Evolutionary conservation across 2,797 vertebrate species (phyloP).

Genomic region (Alauda arvensis): DNA sequence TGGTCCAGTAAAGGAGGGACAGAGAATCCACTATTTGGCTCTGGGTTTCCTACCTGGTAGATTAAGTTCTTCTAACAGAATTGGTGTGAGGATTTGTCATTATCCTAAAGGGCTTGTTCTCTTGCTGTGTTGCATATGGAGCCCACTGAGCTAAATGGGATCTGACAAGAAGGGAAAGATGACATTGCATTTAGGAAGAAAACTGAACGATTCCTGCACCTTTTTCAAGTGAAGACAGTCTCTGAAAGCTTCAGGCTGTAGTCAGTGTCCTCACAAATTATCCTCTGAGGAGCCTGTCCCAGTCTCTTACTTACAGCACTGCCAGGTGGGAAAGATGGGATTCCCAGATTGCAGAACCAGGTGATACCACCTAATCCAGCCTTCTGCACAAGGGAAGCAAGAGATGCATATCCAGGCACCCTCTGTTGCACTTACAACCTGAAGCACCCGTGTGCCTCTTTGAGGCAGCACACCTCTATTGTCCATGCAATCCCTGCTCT

Average conservation of each 20-base stretch:
- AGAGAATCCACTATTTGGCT: neutral
- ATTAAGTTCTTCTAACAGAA: slow-evolving; percentile 18
- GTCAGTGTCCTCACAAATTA: neutral
- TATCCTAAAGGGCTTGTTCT: neutral
- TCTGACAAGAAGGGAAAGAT: slow-evolving; percentile 35
- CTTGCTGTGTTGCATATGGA: neutral
- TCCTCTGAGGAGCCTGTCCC: neutral
- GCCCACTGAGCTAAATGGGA: neutral
- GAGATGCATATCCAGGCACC: neutral
- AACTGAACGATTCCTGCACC: neutral
- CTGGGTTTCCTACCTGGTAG: neutral
- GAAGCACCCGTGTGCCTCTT: neutral
- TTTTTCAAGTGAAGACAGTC: neutral
- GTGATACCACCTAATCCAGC: neutral
- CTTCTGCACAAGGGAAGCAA: neutral
- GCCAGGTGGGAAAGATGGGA: neutral
- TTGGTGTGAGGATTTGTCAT: neutral
- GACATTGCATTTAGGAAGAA: slow-evolving; percentile 33
- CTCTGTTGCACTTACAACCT: neutral
- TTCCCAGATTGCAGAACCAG: neutral
- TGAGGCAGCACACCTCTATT: neutral
- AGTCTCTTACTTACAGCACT: neutral
- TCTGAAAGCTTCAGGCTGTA: neutral
- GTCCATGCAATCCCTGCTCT: neutral
- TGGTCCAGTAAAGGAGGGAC: neutral